A percentile compares a stretch with the other conserved stretches of the same genome.
Evolutionary conservation across 2,113 vertebrate genomes (phyloP).

Genomic region (Sebastes fasciatus): DNA sequence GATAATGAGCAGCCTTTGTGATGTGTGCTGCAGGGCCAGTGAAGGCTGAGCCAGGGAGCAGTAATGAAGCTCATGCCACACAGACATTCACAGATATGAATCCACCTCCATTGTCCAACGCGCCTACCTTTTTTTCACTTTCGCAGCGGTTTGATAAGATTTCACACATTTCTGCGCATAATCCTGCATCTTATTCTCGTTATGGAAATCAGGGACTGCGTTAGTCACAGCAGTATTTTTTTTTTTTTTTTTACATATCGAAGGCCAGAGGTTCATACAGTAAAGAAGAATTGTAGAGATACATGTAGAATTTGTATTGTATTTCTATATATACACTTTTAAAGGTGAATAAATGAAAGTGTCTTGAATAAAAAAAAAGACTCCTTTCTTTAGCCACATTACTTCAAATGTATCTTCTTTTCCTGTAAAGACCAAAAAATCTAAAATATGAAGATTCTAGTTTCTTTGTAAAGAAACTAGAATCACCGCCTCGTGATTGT

Average conservation of each 20-base stretch:
- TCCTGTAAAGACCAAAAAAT: not conserved
- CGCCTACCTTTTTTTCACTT: not conserved
- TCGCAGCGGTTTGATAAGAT: conserved; percentile 38
- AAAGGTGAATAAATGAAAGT: conserved; percentile 6
- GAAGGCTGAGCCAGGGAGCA: conserved; percentile 48
- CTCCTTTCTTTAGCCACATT: not conserved
- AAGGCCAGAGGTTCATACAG: not conserved
- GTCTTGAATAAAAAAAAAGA: not conserved
- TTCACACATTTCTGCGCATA: conserved; percentile 27
- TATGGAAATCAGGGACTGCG: conserved; percentile 11
- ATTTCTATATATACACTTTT: not conserved
- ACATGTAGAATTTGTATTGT: not conserved
- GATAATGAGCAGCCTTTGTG: conserved; percentile 69
- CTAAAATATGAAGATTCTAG: not conserved
- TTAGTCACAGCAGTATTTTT: not conserved
- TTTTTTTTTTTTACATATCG: not conserved
- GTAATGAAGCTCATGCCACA: conserved; percentile 50
- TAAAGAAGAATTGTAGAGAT: not conserved
- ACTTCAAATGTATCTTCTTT: too few species aligned
- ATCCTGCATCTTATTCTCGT: conserved; percentile 18
- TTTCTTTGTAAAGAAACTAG: not conserved
- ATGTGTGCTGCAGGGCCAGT: conserved; percentile 61
- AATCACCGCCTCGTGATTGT: too few species aligned
- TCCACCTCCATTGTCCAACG: conserved; percentile 29
- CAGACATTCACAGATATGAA: conserved; percentile 22